Percentiles rank a stretch among this genome's conserved stretches.
Conservation (phyloP, 2,797 vertebrate species). For the Pipistrellus pipistrellus region DNA sequence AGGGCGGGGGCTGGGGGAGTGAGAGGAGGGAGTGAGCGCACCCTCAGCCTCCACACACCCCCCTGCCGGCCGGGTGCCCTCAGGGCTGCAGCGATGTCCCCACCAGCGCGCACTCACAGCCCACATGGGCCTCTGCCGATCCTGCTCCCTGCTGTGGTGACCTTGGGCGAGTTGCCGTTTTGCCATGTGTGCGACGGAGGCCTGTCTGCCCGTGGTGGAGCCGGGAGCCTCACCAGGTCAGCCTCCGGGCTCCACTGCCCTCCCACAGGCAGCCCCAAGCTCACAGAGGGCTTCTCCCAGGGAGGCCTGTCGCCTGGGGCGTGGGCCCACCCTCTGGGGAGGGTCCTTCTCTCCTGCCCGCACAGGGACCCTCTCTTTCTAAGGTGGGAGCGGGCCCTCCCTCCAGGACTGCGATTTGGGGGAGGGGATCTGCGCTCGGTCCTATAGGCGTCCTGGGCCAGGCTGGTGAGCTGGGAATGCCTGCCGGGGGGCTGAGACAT, state of each 20-base stretch:
- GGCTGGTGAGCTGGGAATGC: neutral
- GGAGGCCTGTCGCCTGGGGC: neutral
- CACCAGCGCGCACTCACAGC: neutral
- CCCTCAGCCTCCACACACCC: neutral
- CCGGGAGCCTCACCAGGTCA: neutral
- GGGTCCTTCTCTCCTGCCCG: neutral
- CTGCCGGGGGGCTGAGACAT: neutral
- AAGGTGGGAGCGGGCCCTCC: neutral
- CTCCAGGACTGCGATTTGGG: neutral
- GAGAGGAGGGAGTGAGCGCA: neutral
- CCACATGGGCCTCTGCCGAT: neutral
- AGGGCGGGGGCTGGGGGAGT: too few relatives aligned
- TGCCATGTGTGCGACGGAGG: neutral
- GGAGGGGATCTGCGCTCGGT: neutral
- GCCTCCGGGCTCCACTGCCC: neutral
- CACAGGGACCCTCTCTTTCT: neutral
- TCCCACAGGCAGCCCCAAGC: neutral
- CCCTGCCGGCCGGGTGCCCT: neutral
- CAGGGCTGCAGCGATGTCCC: neutral
- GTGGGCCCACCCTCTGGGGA: too few relatives aligned
- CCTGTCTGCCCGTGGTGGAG: neutral
- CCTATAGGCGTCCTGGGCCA: rapidly evolving
- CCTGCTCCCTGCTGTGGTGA: neutral
- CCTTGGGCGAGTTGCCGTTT: neutral
- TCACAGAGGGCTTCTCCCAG: neutral